Evolutionary conservation across 2,797 vertebrate species (phyloP).

Genomic region (Gadopsis marmoratus): DNA sequence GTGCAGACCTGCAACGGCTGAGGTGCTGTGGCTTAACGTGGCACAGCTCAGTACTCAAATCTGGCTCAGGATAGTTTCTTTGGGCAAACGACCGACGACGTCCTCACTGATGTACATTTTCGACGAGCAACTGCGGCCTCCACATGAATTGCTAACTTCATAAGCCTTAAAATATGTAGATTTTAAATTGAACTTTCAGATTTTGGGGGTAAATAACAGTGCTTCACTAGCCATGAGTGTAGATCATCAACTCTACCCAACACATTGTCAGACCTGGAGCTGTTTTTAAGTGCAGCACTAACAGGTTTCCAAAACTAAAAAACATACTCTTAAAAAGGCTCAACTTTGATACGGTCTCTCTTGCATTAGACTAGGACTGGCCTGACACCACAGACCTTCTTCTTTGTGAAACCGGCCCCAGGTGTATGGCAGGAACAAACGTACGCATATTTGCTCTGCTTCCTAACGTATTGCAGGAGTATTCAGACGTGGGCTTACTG

Average conservation of each 20-base stretch:
- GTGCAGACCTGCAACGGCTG: background rate
- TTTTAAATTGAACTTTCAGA: background rate
- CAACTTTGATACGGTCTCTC: background rate
- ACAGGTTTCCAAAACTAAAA: background rate
- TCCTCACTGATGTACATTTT: background rate
- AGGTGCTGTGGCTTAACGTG: background rate
- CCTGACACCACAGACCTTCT: background rate
- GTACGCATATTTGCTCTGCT: background rate
- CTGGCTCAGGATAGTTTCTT: background rate
- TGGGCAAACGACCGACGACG: background rate
- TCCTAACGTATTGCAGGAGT: background rate
- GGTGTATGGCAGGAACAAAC: background rate
- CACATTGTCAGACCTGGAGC: background rate
- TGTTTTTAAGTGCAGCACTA: background rate
- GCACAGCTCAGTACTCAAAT: background rate
- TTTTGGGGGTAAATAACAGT: background rate
- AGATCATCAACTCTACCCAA: background rate
- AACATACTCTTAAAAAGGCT: background rate
- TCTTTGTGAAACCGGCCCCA: background rate
- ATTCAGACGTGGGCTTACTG: slow-evolving; percentile 18
- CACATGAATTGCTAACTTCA: background rate
- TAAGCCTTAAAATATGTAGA: background rate
- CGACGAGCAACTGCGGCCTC: background rate
- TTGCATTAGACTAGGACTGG: background rate
- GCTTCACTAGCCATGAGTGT: background rate